A percentile compares a stretch with the other conserved stretches of the same genome.
Conservation (phyloP, 2,797 vertebrate species). For the Tokudaia tokunoshimensis region DNA sequence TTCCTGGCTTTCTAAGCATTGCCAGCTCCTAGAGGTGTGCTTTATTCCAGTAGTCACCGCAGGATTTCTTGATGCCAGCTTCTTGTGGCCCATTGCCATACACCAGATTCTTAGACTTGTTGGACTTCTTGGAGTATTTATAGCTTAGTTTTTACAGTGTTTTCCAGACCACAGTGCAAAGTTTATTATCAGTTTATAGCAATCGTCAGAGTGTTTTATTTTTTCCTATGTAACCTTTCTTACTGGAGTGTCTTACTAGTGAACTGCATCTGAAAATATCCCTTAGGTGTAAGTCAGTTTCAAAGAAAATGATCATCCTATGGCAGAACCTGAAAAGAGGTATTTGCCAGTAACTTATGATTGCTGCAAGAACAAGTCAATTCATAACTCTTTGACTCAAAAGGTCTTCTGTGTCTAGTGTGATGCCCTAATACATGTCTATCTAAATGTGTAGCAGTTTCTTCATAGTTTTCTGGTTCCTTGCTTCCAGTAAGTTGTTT, state of each 20-base stretch:
- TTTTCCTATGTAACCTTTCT: background rate
- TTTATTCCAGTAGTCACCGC: background rate
- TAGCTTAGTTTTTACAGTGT: background rate
- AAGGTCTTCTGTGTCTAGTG: background rate
- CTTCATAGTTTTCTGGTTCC: background rate
- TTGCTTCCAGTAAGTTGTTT: background rate
- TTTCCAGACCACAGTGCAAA: background rate
- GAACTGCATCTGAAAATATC: slow-evolving; percentile 22
- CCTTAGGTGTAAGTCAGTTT: background rate
- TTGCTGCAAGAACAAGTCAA: background rate
- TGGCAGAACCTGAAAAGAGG: background rate
- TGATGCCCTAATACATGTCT: background rate
- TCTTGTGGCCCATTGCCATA: background rate
- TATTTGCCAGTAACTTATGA: background rate
- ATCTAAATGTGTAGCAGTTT: background rate
- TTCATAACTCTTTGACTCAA: background rate
- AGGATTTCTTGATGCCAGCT: background rate
- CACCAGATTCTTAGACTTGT: background rate
- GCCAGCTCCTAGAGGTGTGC: background rate
- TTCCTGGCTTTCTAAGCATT: background rate
- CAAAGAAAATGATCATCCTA: background rate
- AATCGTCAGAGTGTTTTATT: slow-evolving; percentile 16
- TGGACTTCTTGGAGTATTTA: slow-evolving; percentile 39
- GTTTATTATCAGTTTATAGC: background rate
- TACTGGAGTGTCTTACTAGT: background rate